phyloP scores from a whole-genome alignment of 2,888 invertebrate species.

The Acronicta alni region DNA sequence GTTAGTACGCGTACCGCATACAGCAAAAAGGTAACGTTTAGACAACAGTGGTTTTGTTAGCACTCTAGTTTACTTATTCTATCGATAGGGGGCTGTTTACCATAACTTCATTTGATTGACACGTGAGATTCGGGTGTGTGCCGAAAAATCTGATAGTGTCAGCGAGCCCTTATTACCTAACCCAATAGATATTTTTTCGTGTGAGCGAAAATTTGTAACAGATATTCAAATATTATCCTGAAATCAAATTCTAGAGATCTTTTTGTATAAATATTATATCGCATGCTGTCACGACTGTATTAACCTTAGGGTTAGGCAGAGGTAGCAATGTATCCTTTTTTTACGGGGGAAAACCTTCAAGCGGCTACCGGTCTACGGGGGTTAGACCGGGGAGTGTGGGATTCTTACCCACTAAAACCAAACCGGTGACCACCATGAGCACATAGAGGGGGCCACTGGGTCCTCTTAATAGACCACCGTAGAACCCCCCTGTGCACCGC shows the following conservation, averaged over 20 bases:
- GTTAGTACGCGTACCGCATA: conserved; percentile 73
- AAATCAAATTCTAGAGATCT: conserved; percentile 16
- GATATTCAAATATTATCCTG: conserved; percentile 10
- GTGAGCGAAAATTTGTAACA: conserved; percentile 10
- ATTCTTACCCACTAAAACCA: too few species aligned
- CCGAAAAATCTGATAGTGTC: conserved; percentile 47
- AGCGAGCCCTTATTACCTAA: conserved; percentile 39
- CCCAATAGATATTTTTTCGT: conserved; percentile 25
- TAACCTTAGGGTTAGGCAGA: too few species aligned
- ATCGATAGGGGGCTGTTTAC: conserved; percentile 55
- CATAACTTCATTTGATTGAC: conserved; percentile 57
- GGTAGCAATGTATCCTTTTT: too few species aligned
- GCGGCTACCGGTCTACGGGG: too few species aligned
- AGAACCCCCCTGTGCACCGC: too few species aligned
- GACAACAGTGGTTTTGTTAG: conserved; percentile 63
- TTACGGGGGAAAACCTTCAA: too few species aligned
- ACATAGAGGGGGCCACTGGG: too few species aligned
- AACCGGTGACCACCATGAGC: too few species aligned
- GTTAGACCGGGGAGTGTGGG: too few species aligned
- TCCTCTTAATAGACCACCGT: too few species aligned
- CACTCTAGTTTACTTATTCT: conserved; percentile 60
- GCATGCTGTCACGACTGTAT: too few species aligned
- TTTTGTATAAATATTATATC: too few species aligned
- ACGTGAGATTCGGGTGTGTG: conserved; percentile 47
- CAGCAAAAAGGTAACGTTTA: conserved; percentile 68